Conservation (phyloP, 2,888 invertebrate genomes). For the Lordiphosa andalusiaca region DNA sequence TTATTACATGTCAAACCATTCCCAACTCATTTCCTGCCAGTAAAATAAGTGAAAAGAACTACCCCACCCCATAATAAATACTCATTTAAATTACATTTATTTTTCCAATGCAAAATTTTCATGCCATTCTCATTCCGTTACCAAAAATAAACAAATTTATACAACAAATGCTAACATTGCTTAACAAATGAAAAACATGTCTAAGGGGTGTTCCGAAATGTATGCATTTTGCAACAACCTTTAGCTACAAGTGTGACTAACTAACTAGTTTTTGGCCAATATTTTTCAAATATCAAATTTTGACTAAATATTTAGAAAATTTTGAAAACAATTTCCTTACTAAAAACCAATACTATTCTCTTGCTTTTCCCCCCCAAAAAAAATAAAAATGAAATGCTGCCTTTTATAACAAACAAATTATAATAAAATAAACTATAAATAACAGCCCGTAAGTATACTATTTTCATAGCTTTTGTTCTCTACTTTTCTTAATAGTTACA, state of each 20-base stretch:
- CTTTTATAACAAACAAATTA: slow-evolving; percentile 5
- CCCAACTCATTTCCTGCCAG: slow-evolving; percentile 2
- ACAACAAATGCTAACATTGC: slow-evolving; percentile 24
- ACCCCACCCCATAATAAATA: neutral
- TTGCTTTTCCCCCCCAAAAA: slow-evolving; percentile 18
- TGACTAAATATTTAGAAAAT: no score
- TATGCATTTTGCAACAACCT: no score
- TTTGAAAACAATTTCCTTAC: slow-evolving; percentile 1
- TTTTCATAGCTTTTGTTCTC: slow-evolving; percentile 7
- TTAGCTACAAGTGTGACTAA: no score
- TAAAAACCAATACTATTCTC: slow-evolving; percentile 23
- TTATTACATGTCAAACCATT: slow-evolving; percentile 4
- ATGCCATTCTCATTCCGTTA: slow-evolving; percentile 54
- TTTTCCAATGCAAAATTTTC: slow-evolving; percentile 52
- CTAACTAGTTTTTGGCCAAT: no score
- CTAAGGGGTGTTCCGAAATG: slow-evolving; percentile 2
- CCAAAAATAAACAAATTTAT: slow-evolving; percentile 31
- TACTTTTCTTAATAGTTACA: slow-evolving; percentile 25
- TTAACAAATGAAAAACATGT: slow-evolving; percentile 18
- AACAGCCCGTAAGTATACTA: slow-evolving; percentile 58
- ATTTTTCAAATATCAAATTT: no score
- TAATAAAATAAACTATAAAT: slow-evolving; percentile 11
- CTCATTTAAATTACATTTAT: slow-evolving; percentile 1
- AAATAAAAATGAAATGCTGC: slow-evolving; percentile 45
- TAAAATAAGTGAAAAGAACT: neutral